Evolutionary conservation across 1,140 invertebrate genomes (phyloP).

Genomic region (Drosophila kikkawai): DNA sequence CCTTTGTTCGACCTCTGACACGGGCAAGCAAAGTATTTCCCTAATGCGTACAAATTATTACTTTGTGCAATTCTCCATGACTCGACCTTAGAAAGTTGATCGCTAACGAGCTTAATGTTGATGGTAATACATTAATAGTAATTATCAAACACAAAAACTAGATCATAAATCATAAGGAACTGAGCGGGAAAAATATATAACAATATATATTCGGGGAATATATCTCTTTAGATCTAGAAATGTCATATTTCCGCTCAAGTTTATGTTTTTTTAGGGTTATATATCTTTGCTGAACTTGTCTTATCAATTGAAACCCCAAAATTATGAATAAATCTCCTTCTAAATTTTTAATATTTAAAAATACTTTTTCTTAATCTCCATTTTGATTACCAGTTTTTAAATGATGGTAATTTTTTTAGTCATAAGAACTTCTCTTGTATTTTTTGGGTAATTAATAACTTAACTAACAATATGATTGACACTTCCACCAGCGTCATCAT

Average conservation of each 20-base stretch:
- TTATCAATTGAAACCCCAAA: too few relatives aligned
- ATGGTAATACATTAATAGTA: conserved; percentile 26
- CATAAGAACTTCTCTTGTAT: conserved; percentile 20
- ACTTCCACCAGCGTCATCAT: not conserved
- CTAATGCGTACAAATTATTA: conserved; percentile 50
- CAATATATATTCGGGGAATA: not conserved
- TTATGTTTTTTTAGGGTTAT: too few relatives aligned
- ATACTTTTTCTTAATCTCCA: not conserved
- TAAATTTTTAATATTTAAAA: not conserved
- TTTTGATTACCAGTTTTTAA: conserved; percentile 6
- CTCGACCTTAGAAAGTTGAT: conserved; percentile 49
- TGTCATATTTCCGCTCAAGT: too few relatives aligned
- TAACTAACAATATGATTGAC: conserved; percentile 32
- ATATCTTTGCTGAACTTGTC: too few relatives aligned
- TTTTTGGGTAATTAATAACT: conserved; percentile 32
- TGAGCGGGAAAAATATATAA: not conserved
- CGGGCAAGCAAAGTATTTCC: conserved; percentile 32
- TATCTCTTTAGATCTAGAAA: too few relatives aligned
- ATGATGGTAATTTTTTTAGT: conserved; percentile 18
- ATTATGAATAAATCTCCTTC: not conserved
- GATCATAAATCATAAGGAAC: conserved; percentile 21
- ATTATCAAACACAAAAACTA: conserved; percentile 8
- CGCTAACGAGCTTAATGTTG: conserved; percentile 24
- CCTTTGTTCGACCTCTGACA: conserved; percentile 49
- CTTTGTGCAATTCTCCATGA: conserved; percentile 44